These are phyloP conservation scores for Laspeyria flexula DNA, from an alignment of 2,888 invertebrate species.

Conservation along the genomic window DNA sequence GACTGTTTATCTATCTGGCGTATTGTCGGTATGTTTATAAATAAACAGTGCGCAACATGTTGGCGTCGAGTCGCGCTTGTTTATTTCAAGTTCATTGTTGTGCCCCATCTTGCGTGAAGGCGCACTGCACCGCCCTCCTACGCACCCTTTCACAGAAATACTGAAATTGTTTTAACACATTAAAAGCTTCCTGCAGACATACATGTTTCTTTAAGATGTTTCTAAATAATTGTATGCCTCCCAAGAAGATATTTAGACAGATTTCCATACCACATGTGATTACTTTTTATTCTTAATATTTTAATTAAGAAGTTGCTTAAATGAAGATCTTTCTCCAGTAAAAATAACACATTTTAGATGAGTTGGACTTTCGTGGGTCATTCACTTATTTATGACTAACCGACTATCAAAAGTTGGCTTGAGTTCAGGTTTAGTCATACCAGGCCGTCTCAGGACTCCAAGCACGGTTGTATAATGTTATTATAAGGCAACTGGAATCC, in stretches of 20 bases:
- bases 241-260: too few relatives aligned
- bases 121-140: slow-evolving; percentile 42
- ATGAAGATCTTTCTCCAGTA: too few relatives aligned
- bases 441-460: not conserved
- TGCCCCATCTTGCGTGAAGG: slow-evolving; percentile 38
- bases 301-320: too few relatives aligned
- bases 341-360: too few relatives aligned
- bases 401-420: not conserved
- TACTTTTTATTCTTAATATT: too few relatives aligned
- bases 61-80: slow-evolving; percentile 34
- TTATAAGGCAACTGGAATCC: slow-evolving; percentile 47
- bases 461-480: slow-evolving; percentile 20
- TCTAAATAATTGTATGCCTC: not conserved
- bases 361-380: too few relatives aligned
- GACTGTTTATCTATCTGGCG: slow-evolving; percentile 36
- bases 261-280: too few relatives aligned
- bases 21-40: slow-evolving; percentile 44
- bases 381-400: not conserved
- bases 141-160: slow-evolving; percentile 35
- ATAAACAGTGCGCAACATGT: slow-evolving; percentile 40
- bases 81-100: slow-evolving; percentile 56
- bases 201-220: not conserved
- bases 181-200: slow-evolving; percentile 25
- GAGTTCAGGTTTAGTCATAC: slow-evolving; percentile 1
- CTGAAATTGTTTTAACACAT: slow-evolving; percentile 43